Evolutionary conservation across 2,888 invertebrate species (phyloP).

Genomic region (Tetragonula carbonaria): DNA sequence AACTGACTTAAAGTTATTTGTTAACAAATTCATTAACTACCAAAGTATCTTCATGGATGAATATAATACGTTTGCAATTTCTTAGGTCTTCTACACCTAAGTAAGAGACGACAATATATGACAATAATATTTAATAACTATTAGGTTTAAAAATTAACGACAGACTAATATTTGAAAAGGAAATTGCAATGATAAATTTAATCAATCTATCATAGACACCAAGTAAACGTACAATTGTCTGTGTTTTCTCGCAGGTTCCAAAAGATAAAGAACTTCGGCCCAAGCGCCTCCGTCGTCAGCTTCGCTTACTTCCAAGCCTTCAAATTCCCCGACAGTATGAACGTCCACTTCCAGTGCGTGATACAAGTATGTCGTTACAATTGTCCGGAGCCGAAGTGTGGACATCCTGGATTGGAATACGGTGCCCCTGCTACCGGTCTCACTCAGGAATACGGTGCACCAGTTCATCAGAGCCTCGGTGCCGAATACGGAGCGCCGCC

Average conservation of each 20-base stretch:
- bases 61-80: too few species aligned
- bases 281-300: conserved; percentile 96
- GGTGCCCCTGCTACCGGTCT: conserved; percentile 84
- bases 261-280: conserved; percentile 97
- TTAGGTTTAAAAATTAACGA: too few species aligned
- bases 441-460: conserved; percentile 88
- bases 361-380: conserved; percentile 97
- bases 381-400: conserved; percentile 96
- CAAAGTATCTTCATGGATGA: too few species aligned
- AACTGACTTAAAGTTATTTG: too few species aligned
- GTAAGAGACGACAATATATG: too few species aligned
- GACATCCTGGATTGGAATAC: conserved; percentile 85
- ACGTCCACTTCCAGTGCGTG: conserved; percentile 98
- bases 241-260: conserved; percentile 88
- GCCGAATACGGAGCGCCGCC: conserved; percentile 90
- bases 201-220: rapidly evolving
- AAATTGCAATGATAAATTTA: too few species aligned
- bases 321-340: conserved; percentile 98
- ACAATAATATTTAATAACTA: too few species aligned
- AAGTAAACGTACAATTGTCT: neutral
- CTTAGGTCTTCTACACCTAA: too few species aligned
- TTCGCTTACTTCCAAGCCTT: conserved; percentile 98
- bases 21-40: too few species aligned
- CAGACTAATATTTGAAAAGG: too few species aligned
- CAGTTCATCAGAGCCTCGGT: conserved; percentile 85